Evolutionary conservation across 2,113 vertebrate genomes (phyloP).

Genomic region (Caloenas nicobarica): DNA sequence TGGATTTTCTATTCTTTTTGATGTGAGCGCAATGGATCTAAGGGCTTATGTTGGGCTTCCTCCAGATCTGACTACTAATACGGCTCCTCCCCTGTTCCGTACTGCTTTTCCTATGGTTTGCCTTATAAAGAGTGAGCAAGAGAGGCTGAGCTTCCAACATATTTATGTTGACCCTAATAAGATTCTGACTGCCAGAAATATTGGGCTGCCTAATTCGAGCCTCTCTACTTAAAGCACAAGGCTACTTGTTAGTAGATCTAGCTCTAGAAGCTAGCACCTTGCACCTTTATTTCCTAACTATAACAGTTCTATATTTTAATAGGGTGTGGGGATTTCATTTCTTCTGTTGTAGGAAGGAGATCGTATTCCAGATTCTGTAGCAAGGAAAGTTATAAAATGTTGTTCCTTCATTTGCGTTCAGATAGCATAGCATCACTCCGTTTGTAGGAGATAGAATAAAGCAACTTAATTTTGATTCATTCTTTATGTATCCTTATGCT

Average conservation of each 20-base stretch:
- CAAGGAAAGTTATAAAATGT: not conserved
- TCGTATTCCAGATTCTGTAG: not conserved
- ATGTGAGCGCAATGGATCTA: not conserved
- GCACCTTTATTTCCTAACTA: not conserved
- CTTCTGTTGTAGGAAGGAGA: not conserved
- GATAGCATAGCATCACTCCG: not conserved
- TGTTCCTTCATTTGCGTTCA: not conserved
- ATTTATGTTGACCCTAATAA: not conserved
- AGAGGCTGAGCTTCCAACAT: not conserved
- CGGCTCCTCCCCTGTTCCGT: not conserved
- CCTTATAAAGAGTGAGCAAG: not conserved
- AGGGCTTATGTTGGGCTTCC: not conserved
- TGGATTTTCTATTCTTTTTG: not conserved
- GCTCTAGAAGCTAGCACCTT: not conserved
- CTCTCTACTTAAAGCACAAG: not conserved
- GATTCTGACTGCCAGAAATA: not conserved
- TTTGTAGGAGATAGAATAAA: not conserved
- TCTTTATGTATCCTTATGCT: not conserved
- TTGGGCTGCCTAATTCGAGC: not conserved
- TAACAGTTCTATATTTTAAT: not conserved
- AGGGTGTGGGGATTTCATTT: not conserved
- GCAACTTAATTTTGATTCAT: not conserved
- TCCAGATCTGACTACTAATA: not conserved
- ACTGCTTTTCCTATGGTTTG: not conserved
- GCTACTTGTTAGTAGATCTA: not conserved